These are phyloP conservation scores for Pleuronectes platessa DNA, from an alignment of 2,113 vertebrate species.

Conservation along the genomic window DNA sequence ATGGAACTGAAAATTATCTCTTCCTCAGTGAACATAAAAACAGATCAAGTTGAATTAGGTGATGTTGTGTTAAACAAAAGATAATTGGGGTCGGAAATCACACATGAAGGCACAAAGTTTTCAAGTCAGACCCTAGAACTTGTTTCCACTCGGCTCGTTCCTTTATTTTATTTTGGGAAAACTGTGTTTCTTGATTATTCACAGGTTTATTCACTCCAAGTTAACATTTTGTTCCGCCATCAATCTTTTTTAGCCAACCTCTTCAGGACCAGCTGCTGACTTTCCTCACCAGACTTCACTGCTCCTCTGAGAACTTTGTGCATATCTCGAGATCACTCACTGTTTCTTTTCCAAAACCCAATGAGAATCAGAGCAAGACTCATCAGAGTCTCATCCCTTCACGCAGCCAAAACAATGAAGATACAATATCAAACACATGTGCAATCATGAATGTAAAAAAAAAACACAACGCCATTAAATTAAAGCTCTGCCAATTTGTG, in stretches of 20 bases:
- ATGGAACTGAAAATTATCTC: too few relatives aligned
- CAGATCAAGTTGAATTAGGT: too few relatives aligned
- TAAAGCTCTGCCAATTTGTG: too few relatives aligned
- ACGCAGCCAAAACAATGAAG: constrained; percentile 27
- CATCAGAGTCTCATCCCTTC: constrained; percentile 14
- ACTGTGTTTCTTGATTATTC: not conserved
- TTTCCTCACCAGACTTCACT: too few relatives aligned
- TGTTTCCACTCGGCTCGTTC: too few relatives aligned
- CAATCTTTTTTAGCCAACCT: not conserved
- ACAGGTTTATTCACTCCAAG: not conserved
- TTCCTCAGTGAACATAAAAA: too few relatives aligned
- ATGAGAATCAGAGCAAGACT: constrained; percentile 50
- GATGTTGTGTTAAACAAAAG: too few relatives aligned
- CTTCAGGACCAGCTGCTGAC: not conserved
- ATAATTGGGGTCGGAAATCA: too few relatives aligned
- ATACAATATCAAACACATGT: not conserved
- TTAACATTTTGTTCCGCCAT: not conserved
- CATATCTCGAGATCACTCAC: constrained; percentile 27
- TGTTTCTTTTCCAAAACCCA: constrained; percentile 52
- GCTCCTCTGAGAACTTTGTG: too few relatives aligned
- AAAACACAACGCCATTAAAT: not conserved
- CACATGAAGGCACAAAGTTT: too few relatives aligned
- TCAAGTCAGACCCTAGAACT: too few relatives aligned
- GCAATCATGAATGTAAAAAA: not conserved
- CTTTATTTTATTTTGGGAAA: too few relatives aligned